Evolutionary conservation across 2,113 vertebrate species (phyloP).

Genomic region (Sinosuthora webbiana): DNA sequence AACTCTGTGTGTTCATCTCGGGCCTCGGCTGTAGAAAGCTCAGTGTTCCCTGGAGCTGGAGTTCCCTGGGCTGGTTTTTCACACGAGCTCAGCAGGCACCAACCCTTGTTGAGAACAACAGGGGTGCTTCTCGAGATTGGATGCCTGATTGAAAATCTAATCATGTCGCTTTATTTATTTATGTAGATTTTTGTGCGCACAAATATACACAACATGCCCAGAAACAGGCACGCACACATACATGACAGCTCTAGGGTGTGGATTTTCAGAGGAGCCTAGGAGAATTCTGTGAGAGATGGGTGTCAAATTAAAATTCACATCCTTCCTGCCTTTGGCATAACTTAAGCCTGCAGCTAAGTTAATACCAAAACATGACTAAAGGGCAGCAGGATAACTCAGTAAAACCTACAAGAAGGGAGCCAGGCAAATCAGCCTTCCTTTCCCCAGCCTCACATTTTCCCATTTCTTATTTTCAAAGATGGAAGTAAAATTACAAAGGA

Average conservation of each 20-base stretch:
- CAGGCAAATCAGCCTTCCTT: slow-evolving; percentile 28
- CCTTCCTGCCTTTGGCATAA: slow-evolving; percentile 15
- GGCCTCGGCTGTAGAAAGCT: neutral
- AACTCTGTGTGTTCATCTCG: neutral
- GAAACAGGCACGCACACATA: neutral
- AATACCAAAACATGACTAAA: slow-evolving; percentile 45
- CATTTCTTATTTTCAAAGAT: neutral
- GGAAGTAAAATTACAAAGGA: neutral
- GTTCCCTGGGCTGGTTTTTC: slow-evolving; percentile 4
- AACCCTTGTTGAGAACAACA: neutral
- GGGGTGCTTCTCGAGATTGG: neutral
- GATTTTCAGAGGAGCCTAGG: slow-evolving; percentile 8
- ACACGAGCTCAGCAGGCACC: neutral
- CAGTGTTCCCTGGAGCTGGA: neutral
- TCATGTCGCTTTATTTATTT: slow-evolving; percentile 56
- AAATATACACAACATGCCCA: neutral
- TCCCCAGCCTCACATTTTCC: neutral
- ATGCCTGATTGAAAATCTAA: slow-evolving; percentile 33
- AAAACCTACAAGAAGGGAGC: slow-evolving; percentile 27
- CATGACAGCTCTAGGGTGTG: slow-evolving; percentile 30
- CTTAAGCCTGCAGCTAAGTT: slow-evolving; percentile 48
- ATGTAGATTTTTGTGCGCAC: slow-evolving; percentile 49
- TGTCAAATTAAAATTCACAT: slow-evolving; percentile 53
- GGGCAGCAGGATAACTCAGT: slow-evolving; percentile 26
- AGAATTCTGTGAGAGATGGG: slow-evolving; percentile 32